Evolutionary conservation across 2,888 invertebrate species (phyloP), one percentile per base, ranked within the genome.

Genomic region (Apantesis nais): DNA sequence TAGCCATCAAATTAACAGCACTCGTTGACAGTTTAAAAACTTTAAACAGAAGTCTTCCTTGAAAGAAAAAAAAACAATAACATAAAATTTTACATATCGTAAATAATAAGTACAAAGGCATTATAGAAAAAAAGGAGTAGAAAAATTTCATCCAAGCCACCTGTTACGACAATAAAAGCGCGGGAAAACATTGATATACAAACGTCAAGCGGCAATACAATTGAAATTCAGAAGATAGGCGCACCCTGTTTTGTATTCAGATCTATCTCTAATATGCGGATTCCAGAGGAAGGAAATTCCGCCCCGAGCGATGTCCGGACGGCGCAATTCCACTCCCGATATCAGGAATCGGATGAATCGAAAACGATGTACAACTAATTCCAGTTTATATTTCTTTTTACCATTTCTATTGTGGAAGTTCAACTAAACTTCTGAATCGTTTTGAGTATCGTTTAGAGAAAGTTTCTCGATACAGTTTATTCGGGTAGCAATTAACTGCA

Each of bases 121-220:
- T 37, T 34, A 34, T 61, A 29, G 31, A 74, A 76, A 34, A 75
- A 73, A 74, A 72, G 5, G 8, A 72, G 61, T 66, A 63, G 34
- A 73, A 73, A 68, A 67, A 74, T 73, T 69, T 71, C 77, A 77
- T 77, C 69, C 67, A 71, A 64, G 72, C 78, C 81, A 82, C 82
- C 82, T 83, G 82, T 81, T 82, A 77, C 80, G 70, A 64, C 75
- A 68, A 80, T 82, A 82, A 81, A 82, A 81, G 61, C 67, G 76
- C 79, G 77, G 77, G 67, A 81, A 78, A 82, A 82, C 82, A 82
- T 82, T 75, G 75, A 75, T 80, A 81, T 74, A 83, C 80, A 80
- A 86, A 82, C 82, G 85, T 83, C 85, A 85, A 83, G 77, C 85
- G 81, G 74, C 77, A 79, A 73, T 78, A 77, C 75, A 74, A 78